Conservation (phyloP, 2,113 vertebrate species). For the Glaucidium brasilianum region DNA sequence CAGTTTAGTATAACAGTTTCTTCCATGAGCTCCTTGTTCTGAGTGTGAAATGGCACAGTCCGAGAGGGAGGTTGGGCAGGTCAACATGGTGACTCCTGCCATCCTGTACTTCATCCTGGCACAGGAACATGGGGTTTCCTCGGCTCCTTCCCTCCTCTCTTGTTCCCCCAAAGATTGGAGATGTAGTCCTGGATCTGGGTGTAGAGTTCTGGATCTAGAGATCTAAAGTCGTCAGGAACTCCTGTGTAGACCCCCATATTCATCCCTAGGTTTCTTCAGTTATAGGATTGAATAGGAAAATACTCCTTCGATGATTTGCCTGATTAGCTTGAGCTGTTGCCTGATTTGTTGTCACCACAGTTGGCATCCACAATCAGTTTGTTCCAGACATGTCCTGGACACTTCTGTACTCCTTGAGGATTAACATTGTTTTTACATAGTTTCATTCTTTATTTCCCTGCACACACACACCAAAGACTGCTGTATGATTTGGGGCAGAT, state of each 20-base stretch:
- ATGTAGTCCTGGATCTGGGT: background rate
- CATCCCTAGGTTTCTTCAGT: background rate
- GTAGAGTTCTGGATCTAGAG: no score
- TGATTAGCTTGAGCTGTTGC: background rate
- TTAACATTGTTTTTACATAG: background rate
- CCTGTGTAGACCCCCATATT: background rate
- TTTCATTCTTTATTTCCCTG: background rate
- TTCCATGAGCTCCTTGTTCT: background rate
- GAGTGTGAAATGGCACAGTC: rapidly evolving
- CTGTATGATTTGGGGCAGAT: background rate
- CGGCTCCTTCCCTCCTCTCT: background rate
- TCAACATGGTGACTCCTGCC: background rate
- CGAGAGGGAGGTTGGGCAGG: background rate
- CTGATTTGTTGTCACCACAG: background rate
- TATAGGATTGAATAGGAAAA: background rate
- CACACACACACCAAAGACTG: background rate
- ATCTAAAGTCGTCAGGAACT: background rate
- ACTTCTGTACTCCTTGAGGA: background rate
- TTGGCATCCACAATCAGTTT: background rate
- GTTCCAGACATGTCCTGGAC: background rate
- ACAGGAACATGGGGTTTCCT: background rate
- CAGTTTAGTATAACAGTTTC: background rate
- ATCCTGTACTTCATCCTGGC: background rate
- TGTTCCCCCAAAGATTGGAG: rapidly evolving
- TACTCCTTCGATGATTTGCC: background rate